phyloP scores from a whole-genome alignment of 2,888 invertebrate species.

The Gibbula magus region DNA sequence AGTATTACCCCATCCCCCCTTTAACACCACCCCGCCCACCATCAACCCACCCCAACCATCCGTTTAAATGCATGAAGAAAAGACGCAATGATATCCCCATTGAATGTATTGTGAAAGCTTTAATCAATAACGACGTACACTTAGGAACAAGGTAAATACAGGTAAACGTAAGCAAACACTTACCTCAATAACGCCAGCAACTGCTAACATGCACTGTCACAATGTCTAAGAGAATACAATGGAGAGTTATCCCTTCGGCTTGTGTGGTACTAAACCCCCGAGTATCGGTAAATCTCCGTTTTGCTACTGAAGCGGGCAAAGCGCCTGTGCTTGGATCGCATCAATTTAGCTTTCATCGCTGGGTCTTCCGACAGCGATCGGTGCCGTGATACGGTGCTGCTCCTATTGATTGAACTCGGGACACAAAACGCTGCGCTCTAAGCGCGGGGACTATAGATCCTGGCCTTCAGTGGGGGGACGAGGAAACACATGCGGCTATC shows the following conservation, averaged over 20 bases:
- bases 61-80: no score
- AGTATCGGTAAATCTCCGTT: not conserved
- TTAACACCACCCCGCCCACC: no score
- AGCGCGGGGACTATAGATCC: not conserved
- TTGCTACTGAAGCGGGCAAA: not conserved
- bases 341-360: constrained; percentile 7
- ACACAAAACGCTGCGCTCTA: not conserved
- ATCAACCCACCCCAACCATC: no score
- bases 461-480: not conserved
- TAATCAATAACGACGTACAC: no score
- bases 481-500: not conserved
- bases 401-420: not conserved
- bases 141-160: no score
- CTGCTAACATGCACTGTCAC: not conserved
- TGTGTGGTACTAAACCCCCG: not conserved
- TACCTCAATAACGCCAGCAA: not conserved
- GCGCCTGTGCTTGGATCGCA: not conserved
- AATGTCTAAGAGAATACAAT: not conserved
- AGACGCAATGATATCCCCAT: no score
- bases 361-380: not conserved
- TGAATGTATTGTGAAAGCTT: no score
- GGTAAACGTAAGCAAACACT: not conserved
- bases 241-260: not conserved
- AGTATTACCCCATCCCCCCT: no score
- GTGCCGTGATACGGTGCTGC: not conserved